phyloP scores from a whole-genome alignment of 2,113 vertebrate genomes.

The Myrmecophaga tridactyla region DNA sequence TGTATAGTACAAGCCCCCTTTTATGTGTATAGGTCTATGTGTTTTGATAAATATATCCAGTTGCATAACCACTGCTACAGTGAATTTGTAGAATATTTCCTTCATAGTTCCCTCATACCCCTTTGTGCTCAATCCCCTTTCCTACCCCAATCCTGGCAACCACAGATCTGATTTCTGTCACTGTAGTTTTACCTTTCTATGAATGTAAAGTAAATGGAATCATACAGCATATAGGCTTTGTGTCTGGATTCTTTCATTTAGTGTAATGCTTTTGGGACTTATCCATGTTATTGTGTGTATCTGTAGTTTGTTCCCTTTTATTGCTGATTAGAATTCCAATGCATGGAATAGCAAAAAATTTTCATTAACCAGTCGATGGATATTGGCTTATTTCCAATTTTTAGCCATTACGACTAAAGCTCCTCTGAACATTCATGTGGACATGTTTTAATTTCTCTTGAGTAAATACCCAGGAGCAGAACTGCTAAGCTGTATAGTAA shows the following conservation, averaged over 20 bases:
- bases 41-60: too few species aligned
- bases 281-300: too few species aligned
- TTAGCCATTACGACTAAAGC: not conserved
- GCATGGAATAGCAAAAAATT: not conserved
- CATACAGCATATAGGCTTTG: not conserved
- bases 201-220: not conserved
- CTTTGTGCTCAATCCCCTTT: not conserved
- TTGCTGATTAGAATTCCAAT: too few species aligned
- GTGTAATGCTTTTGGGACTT: too few species aligned
- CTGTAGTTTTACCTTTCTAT: not conserved
- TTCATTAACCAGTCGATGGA: not conserved
- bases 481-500: not conserved
- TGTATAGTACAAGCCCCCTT: not conserved
- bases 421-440: not conserved
- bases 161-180: too few species aligned
- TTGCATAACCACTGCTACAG: not conserved
- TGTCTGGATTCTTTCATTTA: too few species aligned
- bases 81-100: not conserved
- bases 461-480: too few species aligned
- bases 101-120: not conserved
- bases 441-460: too few species aligned
- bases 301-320: too few species aligned
- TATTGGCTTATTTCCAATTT: too few species aligned
- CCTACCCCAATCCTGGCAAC: not conserved
- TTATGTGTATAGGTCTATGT: not conserved